Evolutionary conservation across 2,797 vertebrate species (phyloP), one percentile per base, ranked within the genome.

Genomic region (Sparus aurata): DNA sequence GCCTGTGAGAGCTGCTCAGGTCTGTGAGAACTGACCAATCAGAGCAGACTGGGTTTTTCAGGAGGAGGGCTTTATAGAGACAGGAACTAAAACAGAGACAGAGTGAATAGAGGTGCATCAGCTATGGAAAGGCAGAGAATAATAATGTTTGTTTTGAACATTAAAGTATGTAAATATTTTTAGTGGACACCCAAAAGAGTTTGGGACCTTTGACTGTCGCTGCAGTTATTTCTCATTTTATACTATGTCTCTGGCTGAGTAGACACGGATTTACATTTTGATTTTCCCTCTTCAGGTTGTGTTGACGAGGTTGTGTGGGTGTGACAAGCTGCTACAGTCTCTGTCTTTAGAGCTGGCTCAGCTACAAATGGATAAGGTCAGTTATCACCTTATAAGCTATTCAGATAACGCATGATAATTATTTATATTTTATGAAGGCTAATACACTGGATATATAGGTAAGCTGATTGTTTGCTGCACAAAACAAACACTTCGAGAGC

Each of bases 251-350:
- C 20, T 57, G 25, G 65, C 18, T 79, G 34, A 52, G 22, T 16
- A 52, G 30, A 75, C 10, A 30, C 34, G 10, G 58, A 49, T 75
- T 46, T 72, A 3, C 34, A 47, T 47, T 78, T 72, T 64, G 11
- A 43, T 65, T 82, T 80, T 64, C n/a, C 64, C 43, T 80, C 73
- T 62, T 47, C 90, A 98, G 97, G 94, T 93, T n/a, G 94, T 97
- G 63, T 66, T 98, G 91, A 98, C 96, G 23, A 95, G 95, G 84
- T 73, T 98, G 70, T 98, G 97, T 43, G 97, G 97, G 17, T 97
- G 97, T 92, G 97, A 98, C 92, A 97, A 96, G 85, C 92, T 97
- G 54, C 94, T 98, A 1, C 95, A 95, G 87, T 88, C 95, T 69
- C 92, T 98, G 54, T 96, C 96, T 65, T 79, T 95, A 4, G 96